These are phyloP conservation scores for Apotomis turbidana DNA, from an alignment of 2,888 invertebrate genomes.

Conservation along the genomic window DNA sequence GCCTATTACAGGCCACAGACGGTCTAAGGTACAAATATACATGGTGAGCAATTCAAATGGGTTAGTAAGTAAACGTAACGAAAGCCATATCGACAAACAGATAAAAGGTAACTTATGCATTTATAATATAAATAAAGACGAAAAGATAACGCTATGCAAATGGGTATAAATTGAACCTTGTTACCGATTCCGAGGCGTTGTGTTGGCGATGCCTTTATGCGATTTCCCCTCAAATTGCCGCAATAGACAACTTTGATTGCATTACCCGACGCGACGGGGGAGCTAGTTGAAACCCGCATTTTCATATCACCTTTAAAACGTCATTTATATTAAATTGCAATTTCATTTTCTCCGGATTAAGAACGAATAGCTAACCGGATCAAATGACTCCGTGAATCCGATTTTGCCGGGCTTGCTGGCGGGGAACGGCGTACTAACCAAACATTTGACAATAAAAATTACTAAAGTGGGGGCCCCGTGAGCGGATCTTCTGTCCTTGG, in stretches of 20 bases:
- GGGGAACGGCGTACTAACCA: neutral
- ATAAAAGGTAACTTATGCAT: too few species aligned
- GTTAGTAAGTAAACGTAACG: too few species aligned
- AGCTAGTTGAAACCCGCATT: conserved; percentile 46
- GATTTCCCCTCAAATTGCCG: conserved; percentile 65
- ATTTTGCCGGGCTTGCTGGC: conserved; percentile 8
- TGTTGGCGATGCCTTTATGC: conserved; percentile 52
- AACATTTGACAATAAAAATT: neutral
- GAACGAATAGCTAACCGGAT: conserved; percentile 29
- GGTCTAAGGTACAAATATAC: too few species aligned
- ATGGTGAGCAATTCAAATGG: too few species aligned
- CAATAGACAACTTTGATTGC: conserved; percentile 63
- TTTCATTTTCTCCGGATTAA: conserved; percentile 20
- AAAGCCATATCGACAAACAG: too few species aligned
- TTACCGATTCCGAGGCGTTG: conserved; percentile 14
- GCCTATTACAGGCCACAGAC: too few species aligned
- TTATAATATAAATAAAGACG: too few species aligned
- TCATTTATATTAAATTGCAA: conserved; percentile 37
- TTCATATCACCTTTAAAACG: conserved; percentile 33
- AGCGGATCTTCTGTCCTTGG: neutral
- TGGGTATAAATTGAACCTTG: too few species aligned
- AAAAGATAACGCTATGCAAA: too few species aligned
- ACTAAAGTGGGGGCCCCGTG: too few species aligned
- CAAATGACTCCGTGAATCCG: conserved; percentile 22
- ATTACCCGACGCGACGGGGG: conserved; percentile 57